A percentile compares a stretch with the other conserved stretches of the same genome.
Conservation (phyloP, 2,113 vertebrate genomes). For the Anhinga anhinga region DNA sequence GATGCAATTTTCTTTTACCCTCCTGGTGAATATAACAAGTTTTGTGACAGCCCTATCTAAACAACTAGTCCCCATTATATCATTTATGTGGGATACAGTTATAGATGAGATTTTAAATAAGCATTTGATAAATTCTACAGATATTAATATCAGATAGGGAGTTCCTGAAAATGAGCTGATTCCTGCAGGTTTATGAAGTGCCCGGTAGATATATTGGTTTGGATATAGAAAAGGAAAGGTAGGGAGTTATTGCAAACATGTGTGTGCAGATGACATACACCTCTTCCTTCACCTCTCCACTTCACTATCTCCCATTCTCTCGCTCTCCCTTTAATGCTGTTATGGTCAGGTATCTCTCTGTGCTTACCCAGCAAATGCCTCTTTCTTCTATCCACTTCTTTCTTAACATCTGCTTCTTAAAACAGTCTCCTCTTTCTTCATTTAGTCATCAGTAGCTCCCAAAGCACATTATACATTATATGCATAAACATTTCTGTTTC, state of each 20-base stretch:
- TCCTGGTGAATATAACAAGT: not conserved
- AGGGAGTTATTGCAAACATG: not conserved
- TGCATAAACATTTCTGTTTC: not conserved
- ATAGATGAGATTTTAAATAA: not conserved
- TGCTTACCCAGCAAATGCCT: not conserved
- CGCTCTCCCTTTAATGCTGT: not conserved
- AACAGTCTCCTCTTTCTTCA: not conserved
- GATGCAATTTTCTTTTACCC: not conserved
- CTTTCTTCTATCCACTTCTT: not conserved
- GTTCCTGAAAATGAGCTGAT: not conserved
- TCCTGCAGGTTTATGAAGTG: not conserved
- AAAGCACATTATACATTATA: not conserved
- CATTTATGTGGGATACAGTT: not conserved
- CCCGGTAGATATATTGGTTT: not conserved
- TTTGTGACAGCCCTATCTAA: not conserved
- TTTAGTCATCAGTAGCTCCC: not conserved
- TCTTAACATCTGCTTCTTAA: not conserved
- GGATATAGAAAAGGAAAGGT: not conserved
- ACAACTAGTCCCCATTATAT: not conserved
- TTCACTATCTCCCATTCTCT: not conserved
- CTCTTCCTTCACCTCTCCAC: not conserved
- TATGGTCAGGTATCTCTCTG: not conserved
- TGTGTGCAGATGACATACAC: not conserved
- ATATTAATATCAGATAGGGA: not conserved
- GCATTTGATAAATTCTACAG: not conserved